These are phyloP conservation scores for Pristionchus exspectatus DNA, from an alignment of 2,888 invertebrate species.

Conservation along the genomic window DNA sequence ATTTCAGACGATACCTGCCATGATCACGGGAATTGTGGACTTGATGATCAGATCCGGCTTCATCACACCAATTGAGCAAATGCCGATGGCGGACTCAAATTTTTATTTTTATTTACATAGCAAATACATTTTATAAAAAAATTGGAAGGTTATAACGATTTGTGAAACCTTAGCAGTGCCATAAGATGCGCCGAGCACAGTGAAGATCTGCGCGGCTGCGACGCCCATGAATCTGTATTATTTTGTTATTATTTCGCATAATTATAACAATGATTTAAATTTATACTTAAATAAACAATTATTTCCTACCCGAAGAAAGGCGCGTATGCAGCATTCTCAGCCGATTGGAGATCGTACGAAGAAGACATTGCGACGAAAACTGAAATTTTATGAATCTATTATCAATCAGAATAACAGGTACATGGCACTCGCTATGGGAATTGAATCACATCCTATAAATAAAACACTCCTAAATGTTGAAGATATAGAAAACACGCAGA, in stretches of 20 bases:
- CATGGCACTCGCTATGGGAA: too few relatives aligned
- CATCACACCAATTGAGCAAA: conserved; percentile 99
- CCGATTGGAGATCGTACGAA: conserved; percentile 72
- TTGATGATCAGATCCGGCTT: conserved; percentile 99
- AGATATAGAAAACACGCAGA: too few relatives aligned
- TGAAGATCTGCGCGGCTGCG: conserved; percentile 76
- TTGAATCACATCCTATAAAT: too few relatives aligned
- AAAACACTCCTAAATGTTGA: too few relatives aligned
- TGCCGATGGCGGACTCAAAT: conserved; percentile 84
- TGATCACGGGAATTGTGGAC: conserved; percentile 95
- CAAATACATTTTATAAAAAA: too few relatives aligned
- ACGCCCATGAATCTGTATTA: conserved; percentile 71
- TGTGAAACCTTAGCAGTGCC: conserved; percentile 97
- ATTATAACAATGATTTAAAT: too few relatives aligned
- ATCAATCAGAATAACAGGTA: too few relatives aligned
- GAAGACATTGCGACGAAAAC: conserved; percentile 55
- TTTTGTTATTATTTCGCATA: too few relatives aligned
- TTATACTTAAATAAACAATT: too few relatives aligned
- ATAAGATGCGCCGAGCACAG: conserved; percentile 76
- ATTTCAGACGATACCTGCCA: too few relatives aligned
- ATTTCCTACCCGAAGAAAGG: conserved; percentile 70
- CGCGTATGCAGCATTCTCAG: conserved; percentile 74
- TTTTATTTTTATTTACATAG: too few relatives aligned
- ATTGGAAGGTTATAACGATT: too few relatives aligned
- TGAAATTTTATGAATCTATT: background rate